Conservation (phyloP, 2,888 invertebrate species). For the Mesorhabditis spiculigera region DNA sequence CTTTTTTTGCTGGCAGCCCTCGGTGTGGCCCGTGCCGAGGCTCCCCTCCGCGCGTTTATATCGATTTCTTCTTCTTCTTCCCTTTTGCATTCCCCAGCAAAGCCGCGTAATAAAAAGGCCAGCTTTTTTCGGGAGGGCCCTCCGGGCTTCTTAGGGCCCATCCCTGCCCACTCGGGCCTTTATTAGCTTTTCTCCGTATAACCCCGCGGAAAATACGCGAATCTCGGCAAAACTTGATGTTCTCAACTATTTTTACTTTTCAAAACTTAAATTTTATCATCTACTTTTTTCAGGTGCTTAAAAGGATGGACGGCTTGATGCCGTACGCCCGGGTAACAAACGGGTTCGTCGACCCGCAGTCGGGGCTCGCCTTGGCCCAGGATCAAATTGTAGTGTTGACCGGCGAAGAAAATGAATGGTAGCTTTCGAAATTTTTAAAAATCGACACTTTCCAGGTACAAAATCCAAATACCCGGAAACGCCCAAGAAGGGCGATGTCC, state of each 20-base stretch:
- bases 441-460: conserved; percentile 12
- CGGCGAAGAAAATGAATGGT: conserved; percentile 16
- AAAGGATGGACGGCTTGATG: too few relatives aligned
- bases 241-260: too few relatives aligned
- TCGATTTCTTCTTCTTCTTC: conserved; percentile 3
- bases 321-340: conserved; percentile 18
- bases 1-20: background rate
- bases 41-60: background rate
- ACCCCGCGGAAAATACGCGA: too few relatives aligned
- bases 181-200: too few relatives aligned
- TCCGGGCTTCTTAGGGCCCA: too few relatives aligned
- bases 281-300: too few relatives aligned
- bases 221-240: too few relatives aligned
- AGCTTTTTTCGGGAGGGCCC: too few relatives aligned
- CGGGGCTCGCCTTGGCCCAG: conserved; percentile 15
- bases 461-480: conserved; percentile 14
- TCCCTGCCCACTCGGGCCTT: too few relatives aligned
- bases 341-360: conserved; percentile 16
- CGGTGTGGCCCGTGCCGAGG: background rate
- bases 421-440: background rate
- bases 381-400: conserved; percentile 18
- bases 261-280: too few relatives aligned
- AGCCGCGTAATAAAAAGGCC: background rate
- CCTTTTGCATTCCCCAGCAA: conserved; percentile 2
- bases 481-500: conserved; percentile 15